phyloP scores from a whole-genome alignment of 2,113 vertebrate genomes.

The Lepus timidus region DNA sequence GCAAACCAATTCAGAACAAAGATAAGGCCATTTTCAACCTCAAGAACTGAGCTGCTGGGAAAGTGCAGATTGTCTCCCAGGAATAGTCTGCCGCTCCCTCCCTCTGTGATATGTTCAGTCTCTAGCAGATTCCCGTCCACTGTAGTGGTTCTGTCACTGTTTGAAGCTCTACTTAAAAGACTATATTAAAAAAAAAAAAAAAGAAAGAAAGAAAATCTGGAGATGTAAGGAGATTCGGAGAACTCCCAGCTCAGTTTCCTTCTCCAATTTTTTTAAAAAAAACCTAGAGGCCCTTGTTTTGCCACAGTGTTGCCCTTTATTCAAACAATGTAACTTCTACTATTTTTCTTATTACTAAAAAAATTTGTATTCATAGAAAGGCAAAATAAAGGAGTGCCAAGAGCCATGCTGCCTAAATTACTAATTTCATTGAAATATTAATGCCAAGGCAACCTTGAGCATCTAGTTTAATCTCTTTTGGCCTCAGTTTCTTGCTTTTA shows the following conservation, averaged over 20 bases:
- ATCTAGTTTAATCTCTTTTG: neutral
- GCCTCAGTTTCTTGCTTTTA: neutral
- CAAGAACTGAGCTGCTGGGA: neutral
- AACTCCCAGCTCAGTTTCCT: neutral
- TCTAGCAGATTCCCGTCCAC: neutral
- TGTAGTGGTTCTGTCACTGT: neutral
- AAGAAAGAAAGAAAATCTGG: neutral
- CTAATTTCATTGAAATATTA: neutral
- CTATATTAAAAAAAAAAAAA: neutral
- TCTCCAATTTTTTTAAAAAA: constrained; percentile 33
- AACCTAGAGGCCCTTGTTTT: neutral
- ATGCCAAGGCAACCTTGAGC: neutral
- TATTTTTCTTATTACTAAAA: neutral
- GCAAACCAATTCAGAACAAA: constrained; percentile 51
- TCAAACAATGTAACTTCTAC: neutral
- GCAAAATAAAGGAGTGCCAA: neutral
- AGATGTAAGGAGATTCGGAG: neutral
- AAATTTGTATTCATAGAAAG: constrained; percentile 4
- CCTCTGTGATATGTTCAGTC: fast-evolving
- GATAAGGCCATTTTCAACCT: neutral
- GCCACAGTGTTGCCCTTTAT: neutral
- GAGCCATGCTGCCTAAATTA: neutral
- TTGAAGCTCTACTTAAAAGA: constrained; percentile 27
- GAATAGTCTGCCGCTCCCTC: neutral
- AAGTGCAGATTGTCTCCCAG: neutral